Conservation (phyloP, 1,140 invertebrate species). For the Pinna nobilis region DNA sequence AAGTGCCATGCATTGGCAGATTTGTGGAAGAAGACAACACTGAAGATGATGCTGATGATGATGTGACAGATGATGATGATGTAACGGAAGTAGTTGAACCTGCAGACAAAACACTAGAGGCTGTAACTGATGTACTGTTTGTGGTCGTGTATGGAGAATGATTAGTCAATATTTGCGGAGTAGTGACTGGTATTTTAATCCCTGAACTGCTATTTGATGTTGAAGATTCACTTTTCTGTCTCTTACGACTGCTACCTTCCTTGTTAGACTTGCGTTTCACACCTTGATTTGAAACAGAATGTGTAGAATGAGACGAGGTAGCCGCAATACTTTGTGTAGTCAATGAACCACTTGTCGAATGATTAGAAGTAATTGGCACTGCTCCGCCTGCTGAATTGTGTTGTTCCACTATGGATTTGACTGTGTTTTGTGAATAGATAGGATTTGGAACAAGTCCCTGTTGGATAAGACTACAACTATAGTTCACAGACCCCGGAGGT, state of each 20-base stretch:
- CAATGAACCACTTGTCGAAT: constrained; percentile 2
- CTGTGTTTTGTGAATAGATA: constrained; percentile 68
- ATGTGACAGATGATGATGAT: constrained; percentile 75
- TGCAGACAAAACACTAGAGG: constrained; percentile 40
- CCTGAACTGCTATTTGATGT: constrained; percentile 58
- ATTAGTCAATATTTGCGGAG: constrained; percentile 76
- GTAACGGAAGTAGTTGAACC: constrained; percentile 73
- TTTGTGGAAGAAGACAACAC: constrained; percentile 77
- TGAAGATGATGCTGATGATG: constrained; percentile 76
- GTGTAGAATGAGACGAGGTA: constrained; percentile 77
- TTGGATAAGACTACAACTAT: constrained; percentile 73
- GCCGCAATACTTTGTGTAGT: constrained; percentile 23
- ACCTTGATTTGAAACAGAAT: constrained; percentile 78
- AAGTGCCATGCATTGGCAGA: constrained; percentile 35
- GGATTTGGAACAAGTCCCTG: constrained; percentile 76
- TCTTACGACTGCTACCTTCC: constrained; percentile 51
- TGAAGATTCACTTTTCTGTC: constrained; percentile 50
- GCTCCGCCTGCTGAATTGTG: background rate
- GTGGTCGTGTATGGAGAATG: constrained; percentile 78
- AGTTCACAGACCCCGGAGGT: constrained; percentile 55
- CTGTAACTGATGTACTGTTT: constrained; percentile 35
- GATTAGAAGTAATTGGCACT: no score
- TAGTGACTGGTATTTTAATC: constrained; percentile 79
- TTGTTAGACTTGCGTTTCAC: constrained; percentile 49
- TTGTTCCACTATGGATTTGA: constrained; percentile 34